Evolutionary conservation across 2,797 vertebrate species (phyloP), one percentile per base, ranked within the genome.

Genomic region (Pangasius macronema): DNA sequence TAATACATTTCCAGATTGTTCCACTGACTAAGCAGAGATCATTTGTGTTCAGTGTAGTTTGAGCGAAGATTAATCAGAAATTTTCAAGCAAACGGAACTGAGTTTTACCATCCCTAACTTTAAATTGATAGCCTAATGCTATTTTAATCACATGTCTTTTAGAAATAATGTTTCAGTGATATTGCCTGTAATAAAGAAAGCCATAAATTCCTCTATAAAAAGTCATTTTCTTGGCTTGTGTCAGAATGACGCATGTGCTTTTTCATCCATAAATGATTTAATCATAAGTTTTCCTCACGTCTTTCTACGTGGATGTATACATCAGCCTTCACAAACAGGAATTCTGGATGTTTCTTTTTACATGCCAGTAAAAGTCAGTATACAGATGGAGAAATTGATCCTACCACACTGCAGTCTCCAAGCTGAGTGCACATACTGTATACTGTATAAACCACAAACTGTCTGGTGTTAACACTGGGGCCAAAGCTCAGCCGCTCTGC

Each of bases 361-460:
- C 11, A 30, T 59, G 68, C 22, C 53, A 59, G 22, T 85, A 82
- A 86, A 36, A 73, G 53, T 36, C 65, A 83, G 59, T 85, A 65
- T 82, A 59, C 81, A 16, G 51, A 39, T 59, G 22, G 51, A 79
- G 57, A 68, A 80, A 36, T 53, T 27, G 86, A 80, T 76, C 49
- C 30, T 27, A 30, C n/a, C 80, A 55, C 46, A 65, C 30, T 51
- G 49, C 61, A 77, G 73, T 39, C 68, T 59, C 80, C 51, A 49
- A 82, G 75, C 67, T 80, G 73, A 42, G 36, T 33, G 70, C 46
- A 20, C 72, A n/a, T 53, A 86, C 79, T 88, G 87, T 88, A 87
- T 82, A 87, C 85, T 89, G 87, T 88, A 85, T 77, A 79, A 59
- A 20, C 75, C 87, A 82, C 82, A 67, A 49, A 53, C 67, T n/a